These are phyloP conservation scores for Cygnus buccinator DNA, from an alignment of 2,113 vertebrate genomes.

Conservation along the genomic window DNA sequence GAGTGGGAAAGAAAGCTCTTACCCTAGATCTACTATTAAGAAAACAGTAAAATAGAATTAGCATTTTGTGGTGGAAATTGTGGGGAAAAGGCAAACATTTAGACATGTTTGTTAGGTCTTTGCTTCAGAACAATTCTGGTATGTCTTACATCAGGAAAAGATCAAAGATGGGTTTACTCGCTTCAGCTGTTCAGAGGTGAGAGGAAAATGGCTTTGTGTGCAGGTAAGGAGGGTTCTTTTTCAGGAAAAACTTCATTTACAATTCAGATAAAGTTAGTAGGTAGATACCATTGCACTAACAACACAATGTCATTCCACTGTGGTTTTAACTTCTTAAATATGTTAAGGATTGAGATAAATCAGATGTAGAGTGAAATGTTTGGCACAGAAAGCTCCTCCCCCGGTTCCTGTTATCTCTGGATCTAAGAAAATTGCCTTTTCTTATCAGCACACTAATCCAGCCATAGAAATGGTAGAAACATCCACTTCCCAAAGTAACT, in stretches of 20 bases:
- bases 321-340: background rate
- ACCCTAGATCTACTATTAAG: background rate
- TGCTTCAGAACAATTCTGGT: background rate
- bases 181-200: background rate
- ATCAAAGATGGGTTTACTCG: background rate
- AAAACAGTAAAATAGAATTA: background rate
- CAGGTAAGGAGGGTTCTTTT: background rate
- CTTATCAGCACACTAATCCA: background rate
- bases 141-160: background rate
- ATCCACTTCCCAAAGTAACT: background rate
- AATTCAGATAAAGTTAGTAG: background rate
- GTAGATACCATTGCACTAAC: background rate
- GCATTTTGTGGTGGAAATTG: background rate
- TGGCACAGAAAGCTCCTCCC: background rate
- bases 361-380: background rate
- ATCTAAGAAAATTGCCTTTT: background rate
- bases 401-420: background rate
- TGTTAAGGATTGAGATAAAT: background rate
- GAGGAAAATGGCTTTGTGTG: background rate
- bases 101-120: background rate
- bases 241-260: background rate
- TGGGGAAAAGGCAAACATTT: background rate
- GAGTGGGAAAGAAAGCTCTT: background rate
- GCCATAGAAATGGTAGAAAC: background rate
- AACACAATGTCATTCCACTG: background rate